A percentile compares a stretch with the other conserved stretches of the same genome.
Conservation (phyloP, 2,113 vertebrate genomes). For the Arothron firmamentum region DNA sequence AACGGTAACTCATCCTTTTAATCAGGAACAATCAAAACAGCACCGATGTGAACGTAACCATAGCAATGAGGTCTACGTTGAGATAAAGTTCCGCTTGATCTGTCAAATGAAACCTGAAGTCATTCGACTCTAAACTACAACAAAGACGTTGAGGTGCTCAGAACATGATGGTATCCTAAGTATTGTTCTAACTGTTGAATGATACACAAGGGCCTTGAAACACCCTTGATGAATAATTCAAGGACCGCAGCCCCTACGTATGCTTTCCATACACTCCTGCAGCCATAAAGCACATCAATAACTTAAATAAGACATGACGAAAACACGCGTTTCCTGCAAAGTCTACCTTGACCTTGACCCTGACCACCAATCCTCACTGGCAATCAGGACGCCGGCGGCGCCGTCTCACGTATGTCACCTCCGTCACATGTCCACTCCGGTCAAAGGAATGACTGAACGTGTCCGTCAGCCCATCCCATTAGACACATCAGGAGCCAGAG, state of each 20-base stretch:
- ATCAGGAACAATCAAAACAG: too few species aligned
- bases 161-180: too few species aligned
- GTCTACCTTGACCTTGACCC: constrained; percentile 49
- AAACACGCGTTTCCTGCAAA: constrained; percentile 47
- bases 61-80: too few species aligned
- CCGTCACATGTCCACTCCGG: constrained; percentile 15
- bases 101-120: too few species aligned
- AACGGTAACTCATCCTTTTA: too few species aligned
- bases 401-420: constrained; percentile 15
- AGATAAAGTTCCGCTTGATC: too few species aligned
- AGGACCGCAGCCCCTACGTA: constrained; percentile 25
- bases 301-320: constrained; percentile 49
- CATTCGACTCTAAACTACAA: too few species aligned
- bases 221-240: constrained; percentile 65
- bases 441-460: constrained; percentile 36
- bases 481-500: constrained; percentile 43
- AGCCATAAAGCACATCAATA: constrained; percentile 50
- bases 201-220: constrained; percentile 31
- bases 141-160: too few species aligned
- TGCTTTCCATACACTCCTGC: constrained; percentile 27
- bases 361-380: background rate
- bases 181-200: background rate
- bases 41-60: too few species aligned
- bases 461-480: constrained; percentile 63
- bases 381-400: constrained; percentile 9